Base-by-base conservation (phyloP, 2,888 invertebrate species). In the Drosophila helvetica region DNA sequence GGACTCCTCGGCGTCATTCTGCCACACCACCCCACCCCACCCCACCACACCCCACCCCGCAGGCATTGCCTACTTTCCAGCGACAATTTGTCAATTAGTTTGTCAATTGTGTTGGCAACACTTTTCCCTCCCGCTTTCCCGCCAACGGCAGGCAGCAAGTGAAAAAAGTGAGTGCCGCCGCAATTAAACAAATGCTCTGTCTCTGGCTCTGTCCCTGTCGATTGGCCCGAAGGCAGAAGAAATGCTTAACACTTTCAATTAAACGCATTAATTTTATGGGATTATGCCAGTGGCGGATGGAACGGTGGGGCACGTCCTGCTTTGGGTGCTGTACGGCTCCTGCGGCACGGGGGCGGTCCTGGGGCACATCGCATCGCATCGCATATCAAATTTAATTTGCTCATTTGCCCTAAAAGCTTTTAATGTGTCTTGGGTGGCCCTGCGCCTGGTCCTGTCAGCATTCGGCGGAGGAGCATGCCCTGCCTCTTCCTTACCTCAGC, bases 371-470 rank as follows among this genome's bases (percentile, higher is more conserved):
- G 51, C 61, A 59, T 59, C 66, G 63, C 54, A 50, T 63, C 84
- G 84, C 86, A 85, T 85, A 88, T 85, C 86, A 88, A 86, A 86
- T 86, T 83, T 83, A 88, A 86, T 88, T 86, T 86, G 78, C 89
- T 80, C 89, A 88, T 85, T 86, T 88, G 79, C 86, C 88, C 86
- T 86, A 85, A 88, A 87, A 86, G 87, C 89, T 85, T 87, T 86
- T 88, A 80, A 79, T 85, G 86, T 87, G 71, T 72, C 78, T 80
- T 82, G 71, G 86, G 66, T 80, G 79, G 78, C 43, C 53, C 38
- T 2, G 6, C 15, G 15, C 15, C 38, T 6, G 22, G 22, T 38
- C 15, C 38, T 38, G 38, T 38, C n/a, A n/a, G 38, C 38, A n/a
- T 7, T 38, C 74, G 54, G 38, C 52, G 47, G 12, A 18, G 22